Conservation (phyloP, 2,888 invertebrate species). For the Bellardia bayeri region DNA sequence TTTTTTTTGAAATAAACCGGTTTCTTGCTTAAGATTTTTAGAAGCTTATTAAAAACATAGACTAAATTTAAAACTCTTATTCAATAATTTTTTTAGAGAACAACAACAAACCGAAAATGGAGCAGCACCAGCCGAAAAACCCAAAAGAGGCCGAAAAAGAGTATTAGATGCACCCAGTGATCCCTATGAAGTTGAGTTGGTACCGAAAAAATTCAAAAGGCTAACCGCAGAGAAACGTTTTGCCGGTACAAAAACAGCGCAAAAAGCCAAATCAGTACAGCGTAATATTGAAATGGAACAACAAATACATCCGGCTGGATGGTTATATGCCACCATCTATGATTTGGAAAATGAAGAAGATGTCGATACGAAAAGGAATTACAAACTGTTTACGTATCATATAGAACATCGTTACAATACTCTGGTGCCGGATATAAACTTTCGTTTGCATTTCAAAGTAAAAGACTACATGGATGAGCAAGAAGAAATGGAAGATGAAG, state of each 20-base stretch:
- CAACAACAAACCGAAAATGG: conserved; percentile 47
- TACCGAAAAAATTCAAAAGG: conserved; percentile 78
- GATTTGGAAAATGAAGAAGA: conserved; percentile 81
- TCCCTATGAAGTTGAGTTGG: conserved; percentile 78
- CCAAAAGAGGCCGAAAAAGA: conserved; percentile 78
- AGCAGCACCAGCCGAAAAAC: conserved; percentile 68
- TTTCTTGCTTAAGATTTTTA: no score
- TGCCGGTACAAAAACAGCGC: conserved; percentile 43
- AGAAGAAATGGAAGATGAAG: conserved; percentile 66
- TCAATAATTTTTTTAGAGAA: conserved; percentile 43
- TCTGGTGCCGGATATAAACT: conserved; percentile 80
- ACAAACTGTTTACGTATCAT: conserved; percentile 81
- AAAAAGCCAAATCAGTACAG: conserved; percentile 63
- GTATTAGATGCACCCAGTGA: conserved; percentile 76
- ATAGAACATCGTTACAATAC: conserved; percentile 83
- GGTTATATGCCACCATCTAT: conserved; percentile 79
- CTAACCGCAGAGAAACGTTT: conserved; percentile 79
- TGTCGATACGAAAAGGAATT: conserved; percentile 81
- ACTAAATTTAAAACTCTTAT: no score
- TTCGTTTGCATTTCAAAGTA: conserved; percentile 80
- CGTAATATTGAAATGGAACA: conserved; percentile 75
- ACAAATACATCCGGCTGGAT: conserved; percentile 79
- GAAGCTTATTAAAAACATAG: no score
- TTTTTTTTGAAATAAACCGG: no score
- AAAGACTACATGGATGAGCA: conserved; percentile 82